Conservation (phyloP, 1,140 invertebrate species). For the Bombus soroeensis region DNA sequence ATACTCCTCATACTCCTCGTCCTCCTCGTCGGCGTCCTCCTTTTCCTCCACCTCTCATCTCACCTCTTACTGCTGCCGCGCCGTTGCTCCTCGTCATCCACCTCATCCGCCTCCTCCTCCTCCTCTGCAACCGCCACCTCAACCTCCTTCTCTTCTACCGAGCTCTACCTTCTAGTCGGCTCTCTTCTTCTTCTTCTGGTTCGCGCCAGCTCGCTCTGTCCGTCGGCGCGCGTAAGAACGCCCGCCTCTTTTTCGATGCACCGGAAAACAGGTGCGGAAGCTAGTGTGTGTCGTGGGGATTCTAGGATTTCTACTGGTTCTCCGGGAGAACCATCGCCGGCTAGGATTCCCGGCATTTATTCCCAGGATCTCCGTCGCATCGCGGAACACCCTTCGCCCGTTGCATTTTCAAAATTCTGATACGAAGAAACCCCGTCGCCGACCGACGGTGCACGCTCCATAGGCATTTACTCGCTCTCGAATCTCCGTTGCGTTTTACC, state of each 20-base stretch:
- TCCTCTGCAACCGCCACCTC: slow-evolving; percentile 61
- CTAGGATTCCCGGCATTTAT: slow-evolving; percentile 62
- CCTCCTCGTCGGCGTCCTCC: background rate
- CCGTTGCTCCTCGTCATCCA: slow-evolving; percentile 54
- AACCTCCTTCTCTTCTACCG: slow-evolving; percentile 65
- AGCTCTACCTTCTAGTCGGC: slow-evolving; percentile 62
- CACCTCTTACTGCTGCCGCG: slow-evolving; percentile 31
- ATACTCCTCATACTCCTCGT: slow-evolving; percentile 34
- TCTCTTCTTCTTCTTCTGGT: slow-evolving; percentile 66
- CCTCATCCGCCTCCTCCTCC: slow-evolving; percentile 63
- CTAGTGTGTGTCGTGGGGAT: slow-evolving; percentile 60
- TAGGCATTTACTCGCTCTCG: slow-evolving; percentile 46
- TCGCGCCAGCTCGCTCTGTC: slow-evolving; percentile 61
- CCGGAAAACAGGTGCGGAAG: slow-evolving; percentile 70
- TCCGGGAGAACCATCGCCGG: slow-evolving; percentile 52
- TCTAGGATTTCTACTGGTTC: slow-evolving; percentile 68
- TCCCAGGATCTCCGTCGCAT: slow-evolving; percentile 54
- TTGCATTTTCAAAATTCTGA: slow-evolving; percentile 64
- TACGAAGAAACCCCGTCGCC: slow-evolving; percentile 26
- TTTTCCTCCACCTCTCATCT: slow-evolving; percentile 49
- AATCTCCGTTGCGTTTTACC: slow-evolving; percentile 10
- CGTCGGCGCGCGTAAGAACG: slow-evolving; percentile 68
- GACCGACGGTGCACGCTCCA: slow-evolving; percentile 40
- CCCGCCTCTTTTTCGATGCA: slow-evolving; percentile 72
- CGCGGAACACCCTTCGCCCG: slow-evolving; percentile 49